phyloP scores from a whole-genome alignment of 2,797 vertebrate genomes.

The Lycodopsis pacificus region DNA sequence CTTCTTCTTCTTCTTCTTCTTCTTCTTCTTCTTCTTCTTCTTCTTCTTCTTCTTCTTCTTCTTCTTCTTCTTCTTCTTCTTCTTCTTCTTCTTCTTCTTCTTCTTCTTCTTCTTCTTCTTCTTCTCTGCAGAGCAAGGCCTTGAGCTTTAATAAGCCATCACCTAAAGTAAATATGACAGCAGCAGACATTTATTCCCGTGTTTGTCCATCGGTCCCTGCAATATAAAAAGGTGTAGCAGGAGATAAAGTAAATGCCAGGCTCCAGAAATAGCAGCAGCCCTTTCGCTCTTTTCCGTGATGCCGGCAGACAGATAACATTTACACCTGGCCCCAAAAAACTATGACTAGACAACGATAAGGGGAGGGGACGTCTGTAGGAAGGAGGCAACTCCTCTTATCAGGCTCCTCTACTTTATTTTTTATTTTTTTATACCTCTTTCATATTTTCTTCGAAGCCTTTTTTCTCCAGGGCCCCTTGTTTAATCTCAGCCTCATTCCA shows the following conservation, averaged over 20 bases:
- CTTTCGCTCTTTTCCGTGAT: constrained; percentile 77
- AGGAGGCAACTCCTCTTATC: constrained; percentile 23
- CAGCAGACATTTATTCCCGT: constrained; percentile 44
- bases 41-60: neutral
- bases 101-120: constrained; percentile 7
- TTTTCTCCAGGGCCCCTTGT: constrained; percentile 5
- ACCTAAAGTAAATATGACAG: constrained; percentile 61
- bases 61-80: neutral
- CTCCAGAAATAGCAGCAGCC: constrained; percentile 75
- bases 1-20: neutral
- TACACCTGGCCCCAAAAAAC: constrained; percentile 62
- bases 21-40: constrained; percentile 3
- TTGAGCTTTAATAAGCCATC: constrained; percentile 64
- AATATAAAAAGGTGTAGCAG: constrained; percentile 53
- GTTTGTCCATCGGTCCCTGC: constrained; percentile 58
- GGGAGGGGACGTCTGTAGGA: constrained; percentile 18
- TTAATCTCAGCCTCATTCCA: neutral
- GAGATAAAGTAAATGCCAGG: constrained; percentile 74
- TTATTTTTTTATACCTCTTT: neutral
- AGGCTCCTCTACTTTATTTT: neutral
- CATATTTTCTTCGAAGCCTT: constrained; percentile 8
- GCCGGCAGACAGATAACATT: constrained; percentile 77
- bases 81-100: neutral
- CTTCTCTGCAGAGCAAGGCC: constrained; percentile 28
- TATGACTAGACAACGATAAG: constrained; percentile 28